Evolutionary conservation across 1,140 invertebrate species (phyloP).

Genomic region (Trigoniulus corallinus): DNA sequence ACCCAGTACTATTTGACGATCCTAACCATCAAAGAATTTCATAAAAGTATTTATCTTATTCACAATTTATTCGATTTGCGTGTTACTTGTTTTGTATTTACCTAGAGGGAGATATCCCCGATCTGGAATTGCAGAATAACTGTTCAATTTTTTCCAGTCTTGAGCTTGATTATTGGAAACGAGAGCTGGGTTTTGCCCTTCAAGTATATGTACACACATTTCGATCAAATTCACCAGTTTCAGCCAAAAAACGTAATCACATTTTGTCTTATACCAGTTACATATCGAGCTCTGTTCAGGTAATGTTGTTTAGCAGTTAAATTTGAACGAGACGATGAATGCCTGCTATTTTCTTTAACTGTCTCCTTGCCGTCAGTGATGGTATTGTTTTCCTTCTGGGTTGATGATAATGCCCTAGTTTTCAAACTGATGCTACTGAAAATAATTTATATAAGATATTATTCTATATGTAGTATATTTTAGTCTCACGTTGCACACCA

Average conservation of each 20-base stretch:
- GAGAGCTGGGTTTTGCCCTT: not conserved
- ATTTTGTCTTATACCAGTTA: conserved; percentile 32
- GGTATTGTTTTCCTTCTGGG: no score
- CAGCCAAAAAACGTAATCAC: not conserved
- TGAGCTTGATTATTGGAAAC: not conserved
- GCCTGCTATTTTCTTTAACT: no score
- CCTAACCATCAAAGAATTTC: not conserved
- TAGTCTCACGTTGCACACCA: no score
- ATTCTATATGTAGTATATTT: no score
- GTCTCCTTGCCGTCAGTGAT: no score
- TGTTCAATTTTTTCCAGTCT: not conserved
- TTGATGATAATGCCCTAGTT: no score
- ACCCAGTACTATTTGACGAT: not conserved
- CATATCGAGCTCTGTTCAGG: conserved; percentile 47
- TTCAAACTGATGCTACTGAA: no score
- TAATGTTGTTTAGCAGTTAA: conserved; percentile 55
- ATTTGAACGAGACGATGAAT: conserved; percentile 21
- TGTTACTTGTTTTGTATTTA: not conserved
- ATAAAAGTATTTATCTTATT: conserved; percentile 3
- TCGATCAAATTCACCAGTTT: not conserved
- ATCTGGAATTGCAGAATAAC: not conserved
- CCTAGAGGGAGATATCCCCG: not conserved
- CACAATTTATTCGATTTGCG: conserved; percentile 11
- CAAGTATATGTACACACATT: not conserved
- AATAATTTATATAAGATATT: no score